Conservation (phyloP, 2,113 vertebrate species). For the Antidorcas marsupialis region DNA sequence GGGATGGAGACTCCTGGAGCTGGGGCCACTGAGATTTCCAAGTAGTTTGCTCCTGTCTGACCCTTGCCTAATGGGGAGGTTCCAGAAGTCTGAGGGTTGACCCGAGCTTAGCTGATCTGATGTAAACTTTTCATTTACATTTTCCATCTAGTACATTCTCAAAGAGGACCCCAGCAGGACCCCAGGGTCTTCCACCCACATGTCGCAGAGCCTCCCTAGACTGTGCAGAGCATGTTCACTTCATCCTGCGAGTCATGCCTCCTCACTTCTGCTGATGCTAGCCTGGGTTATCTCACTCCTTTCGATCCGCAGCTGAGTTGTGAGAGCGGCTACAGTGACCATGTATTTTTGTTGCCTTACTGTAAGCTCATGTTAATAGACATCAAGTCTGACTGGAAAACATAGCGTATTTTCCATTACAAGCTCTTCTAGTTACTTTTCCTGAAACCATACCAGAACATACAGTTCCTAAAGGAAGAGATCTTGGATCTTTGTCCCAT, state of each 20-base stretch:
- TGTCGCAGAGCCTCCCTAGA: background rate
- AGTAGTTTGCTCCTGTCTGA: rapidly evolving
- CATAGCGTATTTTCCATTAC: background rate
- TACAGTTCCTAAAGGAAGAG: background rate
- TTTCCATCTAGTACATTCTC: background rate
- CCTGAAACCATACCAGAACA: background rate
- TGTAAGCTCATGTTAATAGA: background rate
- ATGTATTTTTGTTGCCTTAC: rapidly evolving
- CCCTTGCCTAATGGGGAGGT: background rate
- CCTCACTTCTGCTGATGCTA: background rate
- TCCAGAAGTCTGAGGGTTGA: background rate
- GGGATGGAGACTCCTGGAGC: background rate
- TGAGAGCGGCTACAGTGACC: background rate
- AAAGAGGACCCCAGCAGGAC: background rate
- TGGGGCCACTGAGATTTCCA: rapidly evolving
- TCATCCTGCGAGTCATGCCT: background rate
- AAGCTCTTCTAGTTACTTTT: background rate
- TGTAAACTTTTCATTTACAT: background rate
- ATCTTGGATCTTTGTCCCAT: background rate
- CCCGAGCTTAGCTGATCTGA: background rate
- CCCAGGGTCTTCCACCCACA: background rate
- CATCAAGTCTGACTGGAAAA: background rate
- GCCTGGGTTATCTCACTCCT: background rate
- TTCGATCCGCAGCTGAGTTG: background rate
- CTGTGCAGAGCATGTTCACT: rapidly evolving